A percentile compares a stretch with the other conserved stretches of the same genome.
phyloP scores from a whole-genome alignment of 2,113 vertebrate genomes.

The Stegostoma tigrinum region DNA sequence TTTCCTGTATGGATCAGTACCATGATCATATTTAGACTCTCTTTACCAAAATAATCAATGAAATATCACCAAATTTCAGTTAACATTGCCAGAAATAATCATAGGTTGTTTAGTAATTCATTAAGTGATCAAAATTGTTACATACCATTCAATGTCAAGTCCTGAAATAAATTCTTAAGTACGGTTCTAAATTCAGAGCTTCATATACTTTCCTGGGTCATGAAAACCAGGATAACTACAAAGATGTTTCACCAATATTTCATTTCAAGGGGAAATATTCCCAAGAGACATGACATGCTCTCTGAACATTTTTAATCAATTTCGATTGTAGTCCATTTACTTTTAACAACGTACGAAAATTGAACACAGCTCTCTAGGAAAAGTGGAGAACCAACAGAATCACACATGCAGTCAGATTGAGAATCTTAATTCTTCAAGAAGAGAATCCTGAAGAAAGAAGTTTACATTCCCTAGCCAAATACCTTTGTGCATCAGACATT shows the following conservation, averaged over 20 bases:
- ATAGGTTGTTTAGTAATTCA: background rate
- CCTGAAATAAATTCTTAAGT: background rate
- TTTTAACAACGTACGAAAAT: conserved; percentile 53
- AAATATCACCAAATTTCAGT: background rate
- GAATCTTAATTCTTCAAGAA: conserved; percentile 35
- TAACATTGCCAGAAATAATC: background rate
- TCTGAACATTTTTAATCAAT: conserved; percentile 20
- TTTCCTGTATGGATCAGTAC: background rate
- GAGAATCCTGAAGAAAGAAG: background rate
- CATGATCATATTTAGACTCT: background rate
- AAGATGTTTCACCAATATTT: background rate
- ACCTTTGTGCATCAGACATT: background rate
- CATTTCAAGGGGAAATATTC: background rate
- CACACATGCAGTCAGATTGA: conserved; percentile 51
- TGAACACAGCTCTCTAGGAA: conserved; percentile 53
- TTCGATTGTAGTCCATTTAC: conserved; percentile 38
- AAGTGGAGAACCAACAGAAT: conserved; percentile 42
- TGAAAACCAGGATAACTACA: background rate
- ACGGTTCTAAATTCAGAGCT: background rate
- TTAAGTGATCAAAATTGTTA: background rate
- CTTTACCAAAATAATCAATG: background rate
- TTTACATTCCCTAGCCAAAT: background rate
- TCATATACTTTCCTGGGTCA: background rate
- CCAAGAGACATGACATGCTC: background rate
- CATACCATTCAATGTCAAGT: background rate